Base-by-base conservation (phyloP, 2,113 vertebrate genomes). In the Galbula dea region DNA sequence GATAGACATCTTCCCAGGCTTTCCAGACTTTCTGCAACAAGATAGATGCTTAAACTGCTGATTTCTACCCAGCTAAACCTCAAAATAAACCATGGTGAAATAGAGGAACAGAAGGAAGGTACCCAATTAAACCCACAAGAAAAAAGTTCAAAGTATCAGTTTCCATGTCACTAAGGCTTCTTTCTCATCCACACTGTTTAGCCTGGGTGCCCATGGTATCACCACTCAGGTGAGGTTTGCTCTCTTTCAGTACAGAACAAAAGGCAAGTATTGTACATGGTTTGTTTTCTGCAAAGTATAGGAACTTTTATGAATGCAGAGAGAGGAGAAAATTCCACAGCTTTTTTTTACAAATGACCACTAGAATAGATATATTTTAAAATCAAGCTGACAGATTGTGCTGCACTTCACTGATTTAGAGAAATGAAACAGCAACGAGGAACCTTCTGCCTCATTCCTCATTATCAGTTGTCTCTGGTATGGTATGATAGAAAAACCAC, bases 271-370 rank as follows among this genome's bases (percentile, higher is more conserved):
- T 3, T 39, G 6, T 9, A 13, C 62, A 54, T 16, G 48, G 17
- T 21, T 65, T 29, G 23, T 7, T 18, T 73, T 67, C 55, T 29
- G 12, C 49, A 51, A 74, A 30, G 26, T 55, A 46, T 67, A 26
- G 37, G 17, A 71, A 51, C 32, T 67, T 66, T 3, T n/a, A 45
- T 0, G 2, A 29, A 39, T 13, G 27, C 2, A 0, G 1, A 8
- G 1, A 2, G 1, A 7, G 7, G 7, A 2, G 37, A 7, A 30
- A 63, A 26, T n/a, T 21, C 36, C 55, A 8, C 2, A 2, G 27
- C 7, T 75, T 71, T 41, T 36, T 46, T 57, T 20, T n/a, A 41
- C 8, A 43, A 41, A 3, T 49, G 48, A 37, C 22, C 18, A 37
- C 15, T 3, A 4, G 37, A 66, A 58, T 18, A 46, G 2, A 21